These are phyloP conservation scores for Lepidocolaptes lacrymiger DNA, from an alignment of 2,797 vertebrate species.

Conservation along the genomic window DNA sequence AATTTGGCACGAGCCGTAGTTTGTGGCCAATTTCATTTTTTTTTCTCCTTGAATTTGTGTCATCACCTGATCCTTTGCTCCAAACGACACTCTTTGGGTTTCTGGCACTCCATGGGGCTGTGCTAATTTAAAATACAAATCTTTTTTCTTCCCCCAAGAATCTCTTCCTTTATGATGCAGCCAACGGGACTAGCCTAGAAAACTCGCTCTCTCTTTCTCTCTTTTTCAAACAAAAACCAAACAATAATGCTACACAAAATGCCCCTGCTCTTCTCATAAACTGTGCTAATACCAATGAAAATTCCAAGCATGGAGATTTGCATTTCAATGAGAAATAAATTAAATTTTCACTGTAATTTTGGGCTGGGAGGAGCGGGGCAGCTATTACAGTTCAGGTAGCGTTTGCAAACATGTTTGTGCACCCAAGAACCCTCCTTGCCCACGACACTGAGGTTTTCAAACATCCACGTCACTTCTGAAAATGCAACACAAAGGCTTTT, in stretches of 20 bases:
- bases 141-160: constrained; percentile 7
- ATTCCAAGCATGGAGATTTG: constrained; percentile 32
- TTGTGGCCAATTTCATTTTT: constrained; percentile 37
- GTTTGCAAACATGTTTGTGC: constrained; percentile 15
- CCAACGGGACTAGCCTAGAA: neutral
- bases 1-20: neutral
- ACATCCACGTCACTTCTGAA: neutral
- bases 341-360: constrained; percentile 33
- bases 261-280: neutral
- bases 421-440: neutral
- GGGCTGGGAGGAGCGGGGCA: neutral
- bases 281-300: neutral
- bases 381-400: neutral
- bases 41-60: constrained; percentile 37
- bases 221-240: neutral
- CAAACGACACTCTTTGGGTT: constrained; percentile 14
- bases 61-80: constrained; percentile 55
- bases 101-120: constrained; percentile 37
- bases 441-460: neutral
- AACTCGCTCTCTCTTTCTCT: neutral
- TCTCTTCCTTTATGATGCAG: neutral
- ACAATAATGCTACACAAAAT: neutral
- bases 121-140: constrained; percentile 49
- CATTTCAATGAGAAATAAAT: constrained; percentile 64
- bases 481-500: neutral